phyloP scores from a whole-genome alignment of 2,113 vertebrate species.

The Apteryx mantelli region DNA sequence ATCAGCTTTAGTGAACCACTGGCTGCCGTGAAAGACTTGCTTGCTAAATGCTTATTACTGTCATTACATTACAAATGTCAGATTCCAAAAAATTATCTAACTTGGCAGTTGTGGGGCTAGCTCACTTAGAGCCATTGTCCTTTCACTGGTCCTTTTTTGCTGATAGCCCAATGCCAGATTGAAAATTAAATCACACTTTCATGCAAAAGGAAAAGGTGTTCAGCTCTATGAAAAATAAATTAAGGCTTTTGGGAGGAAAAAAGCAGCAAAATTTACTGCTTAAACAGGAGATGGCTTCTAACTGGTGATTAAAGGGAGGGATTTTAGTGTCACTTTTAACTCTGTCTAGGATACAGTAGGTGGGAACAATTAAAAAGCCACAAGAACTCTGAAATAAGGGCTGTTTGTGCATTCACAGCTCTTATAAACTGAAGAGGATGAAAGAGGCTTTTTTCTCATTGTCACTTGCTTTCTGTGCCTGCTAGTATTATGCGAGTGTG shows the following conservation, averaged over 20 bases:
- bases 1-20: not conserved
- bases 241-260: constrained; percentile 71
- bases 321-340: constrained; percentile 79
- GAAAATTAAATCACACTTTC: constrained; percentile 41
- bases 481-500: constrained; percentile 78
- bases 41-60: not conserved
- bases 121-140: constrained; percentile 63
- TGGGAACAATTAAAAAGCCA: constrained; percentile 79
- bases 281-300: constrained; percentile 51
- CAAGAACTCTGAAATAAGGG: constrained; percentile 77
- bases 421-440: constrained; percentile 78
- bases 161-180: not conserved
- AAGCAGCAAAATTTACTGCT: constrained; percentile 58
- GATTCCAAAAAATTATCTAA: not conserved
- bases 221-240: constrained; percentile 69
- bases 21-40: not conserved
- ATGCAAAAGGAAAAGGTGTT: not conserved
- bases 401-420: constrained; percentile 77
- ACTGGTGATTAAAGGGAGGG: constrained; percentile 69
- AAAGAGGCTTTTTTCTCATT: constrained; percentile 78
- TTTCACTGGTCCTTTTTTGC: constrained; percentile 19
- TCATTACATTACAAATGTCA: not conserved
- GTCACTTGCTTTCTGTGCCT: constrained; percentile 80
- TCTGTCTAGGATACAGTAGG: constrained; percentile 71
- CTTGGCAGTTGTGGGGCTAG: constrained; percentile 22